A percentile compares a stretch with the other conserved stretches of the same genome.
phyloP scores from a whole-genome alignment of 1,140 invertebrate species.

The Pseudomyrmex dendroicus region DNA sequence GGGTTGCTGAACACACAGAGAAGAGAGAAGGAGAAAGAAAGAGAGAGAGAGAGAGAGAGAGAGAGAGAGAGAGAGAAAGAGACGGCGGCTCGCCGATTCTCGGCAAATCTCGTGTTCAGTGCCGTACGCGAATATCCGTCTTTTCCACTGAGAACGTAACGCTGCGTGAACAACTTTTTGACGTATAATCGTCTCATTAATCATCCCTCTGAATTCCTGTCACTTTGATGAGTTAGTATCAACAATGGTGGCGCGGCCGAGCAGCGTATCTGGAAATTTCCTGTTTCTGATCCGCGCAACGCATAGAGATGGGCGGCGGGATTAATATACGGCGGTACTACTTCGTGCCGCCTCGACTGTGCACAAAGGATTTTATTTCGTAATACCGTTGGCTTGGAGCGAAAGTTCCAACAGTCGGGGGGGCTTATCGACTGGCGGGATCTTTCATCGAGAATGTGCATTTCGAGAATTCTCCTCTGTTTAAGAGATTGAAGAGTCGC shows the following conservation, averaged over 20 bases:
- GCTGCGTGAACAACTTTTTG: constrained; percentile 30
- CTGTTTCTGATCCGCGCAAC: constrained; percentile 11
- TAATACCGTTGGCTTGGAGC: not conserved
- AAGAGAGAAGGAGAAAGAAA: constrained; percentile 32
- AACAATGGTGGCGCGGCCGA: constrained; percentile 11
- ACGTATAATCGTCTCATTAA: constrained; percentile 38
- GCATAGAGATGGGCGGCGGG: not conserved
- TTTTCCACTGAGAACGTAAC: not conserved
- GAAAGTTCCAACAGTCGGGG: too few species aligned
- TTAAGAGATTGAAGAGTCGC: constrained; percentile 17
- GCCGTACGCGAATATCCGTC: constrained; percentile 46
- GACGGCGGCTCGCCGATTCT: constrained; percentile 69
- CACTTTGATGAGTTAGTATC: constrained; percentile 28
- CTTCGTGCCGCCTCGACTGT: not conserved
- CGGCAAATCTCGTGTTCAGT: constrained; percentile 70
- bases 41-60: constrained; percentile 22
- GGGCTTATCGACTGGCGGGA: not conserved
- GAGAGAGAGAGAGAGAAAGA: constrained; percentile 38
- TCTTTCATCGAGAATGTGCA: not conserved
- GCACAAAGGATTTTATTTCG: constrained; percentile 12
- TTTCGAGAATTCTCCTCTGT: constrained; percentile 32
- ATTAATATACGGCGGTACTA: constrained; percentile 13
- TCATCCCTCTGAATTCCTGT: constrained; percentile 18
- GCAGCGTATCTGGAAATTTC: constrained; percentile 29
- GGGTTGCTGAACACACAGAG: constrained; percentile 65